A percentile compares a stretch with the other conserved stretches of the same genome.
Conservation (phyloP, 2,888 invertebrate species). For the Pasiphila rectangulata region DNA sequence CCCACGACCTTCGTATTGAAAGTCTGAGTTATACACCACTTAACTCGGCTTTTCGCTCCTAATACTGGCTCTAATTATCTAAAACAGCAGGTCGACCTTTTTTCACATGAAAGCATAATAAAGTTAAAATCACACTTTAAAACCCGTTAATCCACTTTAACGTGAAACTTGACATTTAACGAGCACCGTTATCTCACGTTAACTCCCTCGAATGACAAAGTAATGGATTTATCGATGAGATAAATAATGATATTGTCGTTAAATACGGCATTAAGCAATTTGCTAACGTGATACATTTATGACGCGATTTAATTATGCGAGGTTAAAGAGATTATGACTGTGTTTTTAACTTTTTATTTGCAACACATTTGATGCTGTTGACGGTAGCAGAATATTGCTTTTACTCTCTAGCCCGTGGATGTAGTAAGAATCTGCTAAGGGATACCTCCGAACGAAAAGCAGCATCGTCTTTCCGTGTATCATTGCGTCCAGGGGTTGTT, state of each 20-base stretch:
- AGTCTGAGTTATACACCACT: no score
- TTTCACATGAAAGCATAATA: no score
- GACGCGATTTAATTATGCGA: neutral
- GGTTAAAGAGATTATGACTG: neutral
- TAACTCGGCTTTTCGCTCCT: no score
- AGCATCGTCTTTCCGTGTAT: no score
- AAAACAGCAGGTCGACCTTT: no score
- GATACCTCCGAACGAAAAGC: no score
- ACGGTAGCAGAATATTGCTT: no score
- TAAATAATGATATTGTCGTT: constrained; percentile 6
- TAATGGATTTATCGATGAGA: constrained; percentile 22
- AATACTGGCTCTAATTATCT: no score
- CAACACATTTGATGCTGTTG: no score
- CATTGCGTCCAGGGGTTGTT: no score
- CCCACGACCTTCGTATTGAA: no score
- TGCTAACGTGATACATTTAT: neutral
- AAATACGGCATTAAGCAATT: constrained; percentile 3
- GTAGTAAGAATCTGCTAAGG: no score
- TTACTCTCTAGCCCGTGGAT: neutral
- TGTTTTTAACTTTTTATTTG: neutral
- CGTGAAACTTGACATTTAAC: constrained; percentile 13
- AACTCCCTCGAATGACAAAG: constrained; percentile 11
- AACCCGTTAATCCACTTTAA: constrained; percentile 15
- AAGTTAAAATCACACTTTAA: neutral
- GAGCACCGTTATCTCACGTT: constrained; percentile 16